phyloP scores from a whole-genome alignment of 2,113 vertebrate species.

The Myotis yumanensis region DNA sequence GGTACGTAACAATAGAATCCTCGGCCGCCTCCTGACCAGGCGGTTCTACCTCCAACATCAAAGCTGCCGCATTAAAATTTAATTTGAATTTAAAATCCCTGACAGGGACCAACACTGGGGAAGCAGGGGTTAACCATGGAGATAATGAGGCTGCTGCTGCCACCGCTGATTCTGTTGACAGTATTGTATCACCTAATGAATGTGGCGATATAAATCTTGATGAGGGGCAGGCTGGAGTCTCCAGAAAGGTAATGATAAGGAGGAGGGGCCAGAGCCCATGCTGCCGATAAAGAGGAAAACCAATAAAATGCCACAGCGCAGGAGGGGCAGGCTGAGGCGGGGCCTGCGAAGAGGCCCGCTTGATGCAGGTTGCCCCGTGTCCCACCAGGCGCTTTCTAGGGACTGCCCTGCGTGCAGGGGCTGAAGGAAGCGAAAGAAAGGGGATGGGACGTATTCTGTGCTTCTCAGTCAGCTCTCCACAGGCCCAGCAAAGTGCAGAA shows the following conservation, averaged over 20 bases:
- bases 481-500: not conserved
- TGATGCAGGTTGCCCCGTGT: not conserved
- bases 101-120: slow-evolving; percentile 63
- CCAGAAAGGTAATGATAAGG: slow-evolving; percentile 58
- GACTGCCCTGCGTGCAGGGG: rapidly evolving
- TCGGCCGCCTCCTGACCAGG: slow-evolving; percentile 60
- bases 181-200: slow-evolving; percentile 75
- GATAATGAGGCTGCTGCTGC: slow-evolving; percentile 75
- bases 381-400: not conserved
- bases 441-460: not conserved
- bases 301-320: not conserved
- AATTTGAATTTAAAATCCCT: slow-evolving; percentile 79
- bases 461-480: not conserved
- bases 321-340: not conserved
- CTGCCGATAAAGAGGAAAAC: slow-evolving; percentile 34
- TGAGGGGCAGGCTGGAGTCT: slow-evolving; percentile 64
- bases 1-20: not conserved
- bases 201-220: slow-evolving; percentile 70
- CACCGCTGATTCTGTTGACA: slow-evolving; percentile 75
- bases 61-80: slow-evolving; percentile 73
- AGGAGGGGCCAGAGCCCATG: slow-evolving; percentile 36
- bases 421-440: not conserved
- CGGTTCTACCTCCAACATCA: slow-evolving; percentile 72
- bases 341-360: not conserved
- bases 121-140: slow-evolving; percentile 75